Percentiles rank a stretch among this genome's conserved stretches.
Conservation (phyloP, 2,113 vertebrate genomes). For the Daubentonia madagascariensis region DNA sequence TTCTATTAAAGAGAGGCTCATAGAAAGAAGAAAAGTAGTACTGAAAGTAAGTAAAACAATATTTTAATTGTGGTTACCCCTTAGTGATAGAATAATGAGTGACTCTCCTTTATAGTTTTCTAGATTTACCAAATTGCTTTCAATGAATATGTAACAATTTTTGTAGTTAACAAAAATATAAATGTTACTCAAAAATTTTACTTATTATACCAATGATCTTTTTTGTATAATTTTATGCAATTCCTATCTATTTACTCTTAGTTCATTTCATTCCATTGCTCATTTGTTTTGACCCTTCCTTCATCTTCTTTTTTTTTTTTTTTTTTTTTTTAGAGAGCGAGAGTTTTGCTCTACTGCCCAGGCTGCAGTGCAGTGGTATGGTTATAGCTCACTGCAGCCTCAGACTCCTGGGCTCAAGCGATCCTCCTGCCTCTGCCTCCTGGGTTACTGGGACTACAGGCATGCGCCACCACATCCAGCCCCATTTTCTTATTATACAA, state of each 20-base stretch:
- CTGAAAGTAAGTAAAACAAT: not conserved
- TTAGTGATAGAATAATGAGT: not conserved
- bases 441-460: too few species aligned
- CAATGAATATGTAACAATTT: not conserved
- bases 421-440: too few species aligned
- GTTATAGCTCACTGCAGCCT: too few species aligned
- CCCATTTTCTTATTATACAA: not conserved
- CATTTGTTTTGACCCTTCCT: not conserved
- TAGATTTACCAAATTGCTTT: not conserved
- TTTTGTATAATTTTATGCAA: not conserved
- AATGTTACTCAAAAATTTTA: not conserved
- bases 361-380: too few species aligned
- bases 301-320: too few species aligned
- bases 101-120: not conserved
- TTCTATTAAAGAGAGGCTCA: not conserved
- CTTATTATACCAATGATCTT: not conserved
- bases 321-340: too few species aligned
- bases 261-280: not conserved
- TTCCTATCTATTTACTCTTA: not conserved
- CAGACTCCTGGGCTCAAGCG: too few species aligned
- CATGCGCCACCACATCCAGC: too few species aligned
- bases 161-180: not conserved
- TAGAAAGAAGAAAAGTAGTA: not conserved
- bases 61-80: not conserved
- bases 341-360: too few species aligned